A percentile compares a stretch with the other conserved stretches of the same genome.
Conservation (phyloP, 2,888 invertebrate genomes). For the Hoplodrina blanda region DNA sequence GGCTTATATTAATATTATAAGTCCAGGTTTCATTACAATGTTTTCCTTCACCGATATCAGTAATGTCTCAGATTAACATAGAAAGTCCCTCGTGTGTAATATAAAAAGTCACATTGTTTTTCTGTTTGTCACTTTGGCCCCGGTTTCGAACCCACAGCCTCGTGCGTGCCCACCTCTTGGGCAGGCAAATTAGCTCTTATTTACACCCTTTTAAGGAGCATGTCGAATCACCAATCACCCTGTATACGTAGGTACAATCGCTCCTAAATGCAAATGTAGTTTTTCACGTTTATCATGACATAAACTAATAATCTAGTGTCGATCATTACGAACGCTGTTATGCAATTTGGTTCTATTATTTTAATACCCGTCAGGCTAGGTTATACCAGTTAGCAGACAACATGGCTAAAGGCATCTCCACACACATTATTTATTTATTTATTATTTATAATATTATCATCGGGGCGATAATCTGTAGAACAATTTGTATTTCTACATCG, state of each 20-base stretch:
- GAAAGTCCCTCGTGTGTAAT: too few relatives aligned
- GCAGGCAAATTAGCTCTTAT: not conserved
- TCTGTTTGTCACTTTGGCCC: too few relatives aligned
- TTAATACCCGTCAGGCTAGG: constrained; percentile 19
- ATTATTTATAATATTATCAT: not conserved
- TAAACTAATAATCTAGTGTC: constrained; percentile 32
- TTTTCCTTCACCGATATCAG: too few relatives aligned
- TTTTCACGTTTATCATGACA: constrained; percentile 39
- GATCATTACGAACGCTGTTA: constrained; percentile 28
- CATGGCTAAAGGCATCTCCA: not conserved
- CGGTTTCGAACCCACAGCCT: too few relatives aligned
- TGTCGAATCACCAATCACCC: not conserved
- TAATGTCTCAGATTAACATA: too few relatives aligned
- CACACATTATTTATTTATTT: too few relatives aligned
- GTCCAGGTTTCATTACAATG: too few relatives aligned
- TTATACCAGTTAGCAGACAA: constrained; percentile 16
- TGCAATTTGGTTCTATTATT: constrained; percentile 37
- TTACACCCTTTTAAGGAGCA: not conserved
- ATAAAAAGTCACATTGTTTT: too few relatives aligned
- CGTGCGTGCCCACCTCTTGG: too few relatives aligned
- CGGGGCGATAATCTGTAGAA: not conserved
- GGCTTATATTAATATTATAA: too few relatives aligned
- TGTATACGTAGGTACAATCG: constrained; percentile 1
- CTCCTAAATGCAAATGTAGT: constrained; percentile 32
- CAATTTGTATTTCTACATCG: not conserved